Conservation (phyloP, 2,113 vertebrate species). For the Oreochromis aureus region DNA sequence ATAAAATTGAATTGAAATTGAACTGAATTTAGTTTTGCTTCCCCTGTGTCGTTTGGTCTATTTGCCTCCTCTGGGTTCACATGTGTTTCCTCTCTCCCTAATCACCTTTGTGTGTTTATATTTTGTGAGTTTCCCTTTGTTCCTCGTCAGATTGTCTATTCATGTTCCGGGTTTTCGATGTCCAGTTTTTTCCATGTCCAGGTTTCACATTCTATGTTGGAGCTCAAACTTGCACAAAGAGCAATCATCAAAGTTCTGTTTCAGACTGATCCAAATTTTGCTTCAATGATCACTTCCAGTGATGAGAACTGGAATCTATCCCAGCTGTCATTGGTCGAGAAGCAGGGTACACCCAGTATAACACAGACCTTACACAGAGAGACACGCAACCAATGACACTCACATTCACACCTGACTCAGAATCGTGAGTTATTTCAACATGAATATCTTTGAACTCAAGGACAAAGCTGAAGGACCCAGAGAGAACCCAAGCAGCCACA, state of each 20-base stretch:
- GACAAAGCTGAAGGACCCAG: accelerated
- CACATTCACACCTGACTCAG: not conserved
- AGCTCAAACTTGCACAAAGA: not conserved
- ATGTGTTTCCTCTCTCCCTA: not conserved
- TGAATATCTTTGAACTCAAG: not conserved
- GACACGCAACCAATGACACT: not conserved
- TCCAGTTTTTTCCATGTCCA: not conserved
- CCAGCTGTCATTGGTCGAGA: accelerated
- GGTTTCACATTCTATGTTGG: accelerated
- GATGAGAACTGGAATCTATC: not conserved
- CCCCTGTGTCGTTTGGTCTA: not conserved
- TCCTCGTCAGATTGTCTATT: accelerated
- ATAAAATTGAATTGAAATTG: not conserved
- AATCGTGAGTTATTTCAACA: accelerated
- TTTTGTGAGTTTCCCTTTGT: not conserved
- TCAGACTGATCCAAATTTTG: not conserved
- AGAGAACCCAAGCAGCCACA: not conserved
- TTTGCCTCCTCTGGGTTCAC: not conserved
- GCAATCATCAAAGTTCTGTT: not conserved
- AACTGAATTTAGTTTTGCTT: not conserved
- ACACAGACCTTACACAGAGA: not conserved
- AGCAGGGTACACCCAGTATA: not conserved
- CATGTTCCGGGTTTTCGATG: not conserved
- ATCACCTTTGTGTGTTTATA: not conserved
- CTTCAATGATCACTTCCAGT: not conserved